phyloP scores from a whole-genome alignment of 2,113 vertebrate species.

The Dipodomys stephensi region DNA sequence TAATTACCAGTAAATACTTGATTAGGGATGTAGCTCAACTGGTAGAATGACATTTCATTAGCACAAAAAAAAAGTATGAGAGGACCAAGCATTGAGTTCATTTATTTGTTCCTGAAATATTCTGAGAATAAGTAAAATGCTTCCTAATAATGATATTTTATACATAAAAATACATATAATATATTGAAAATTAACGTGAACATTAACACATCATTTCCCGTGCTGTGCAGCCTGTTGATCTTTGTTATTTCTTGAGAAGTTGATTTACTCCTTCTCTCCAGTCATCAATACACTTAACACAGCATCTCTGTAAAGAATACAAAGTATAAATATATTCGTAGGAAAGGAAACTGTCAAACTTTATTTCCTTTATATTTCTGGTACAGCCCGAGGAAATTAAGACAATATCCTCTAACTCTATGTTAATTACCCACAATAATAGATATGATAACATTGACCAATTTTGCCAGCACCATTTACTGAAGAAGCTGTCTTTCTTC shows the following conservation, averaged over 20 bases:
- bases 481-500: too few species aligned
- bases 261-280: constrained; percentile 77
- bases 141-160: constrained; percentile 16
- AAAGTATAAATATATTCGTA: constrained; percentile 80
- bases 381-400: constrained; percentile 41
- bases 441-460: not conserved
- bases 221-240: constrained; percentile 79
- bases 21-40: too few species aligned
- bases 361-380: not conserved
- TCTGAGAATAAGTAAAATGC: constrained; percentile 1
- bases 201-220: constrained; percentile 82
- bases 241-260: constrained; percentile 82
- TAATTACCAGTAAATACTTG: too few species aligned
- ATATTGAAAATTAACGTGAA: constrained; percentile 82
- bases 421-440: not conserved
- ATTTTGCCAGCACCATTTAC: too few species aligned
- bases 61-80: too few species aligned
- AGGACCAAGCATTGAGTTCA: too few species aligned
- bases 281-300: constrained; percentile 81
- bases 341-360: constrained; percentile 72
- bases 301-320: constrained; percentile 74
- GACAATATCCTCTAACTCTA: not conserved
- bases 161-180: constrained; percentile 48
- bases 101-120: too few species aligned
- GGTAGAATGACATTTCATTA: too few species aligned